phyloP scores from a whole-genome alignment of 1,140 invertebrate species.

The Neelides sp. region DNA sequence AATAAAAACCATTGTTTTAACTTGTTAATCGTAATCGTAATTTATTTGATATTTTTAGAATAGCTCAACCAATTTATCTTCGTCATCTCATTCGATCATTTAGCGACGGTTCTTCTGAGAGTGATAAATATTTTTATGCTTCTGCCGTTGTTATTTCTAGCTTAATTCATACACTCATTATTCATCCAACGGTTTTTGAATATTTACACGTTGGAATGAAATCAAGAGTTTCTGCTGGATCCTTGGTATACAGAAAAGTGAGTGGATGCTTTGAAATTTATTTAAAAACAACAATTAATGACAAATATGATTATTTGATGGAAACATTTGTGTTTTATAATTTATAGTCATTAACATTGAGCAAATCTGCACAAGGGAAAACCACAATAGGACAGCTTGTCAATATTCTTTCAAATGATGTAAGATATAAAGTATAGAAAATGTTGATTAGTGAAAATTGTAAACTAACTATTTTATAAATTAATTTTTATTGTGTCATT shows the following conservation, averaged over 20 bases:
- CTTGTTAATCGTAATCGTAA: neutral
- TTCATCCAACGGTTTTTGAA: slow-evolving; percentile 24
- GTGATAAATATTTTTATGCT: slow-evolving; percentile 19
- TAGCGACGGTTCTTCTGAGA: neutral
- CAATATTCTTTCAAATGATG: slow-evolving; percentile 43
- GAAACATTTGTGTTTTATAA: neutral
- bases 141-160: slow-evolving; percentile 19
- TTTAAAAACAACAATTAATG: neutral
- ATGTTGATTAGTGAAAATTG: neutral
- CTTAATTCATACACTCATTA: slow-evolving; percentile 13
- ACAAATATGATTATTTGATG: neutral
- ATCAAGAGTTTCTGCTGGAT: slow-evolving; percentile 60
- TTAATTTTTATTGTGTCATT: too few species aligned
- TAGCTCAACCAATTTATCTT: slow-evolving; percentile 18
- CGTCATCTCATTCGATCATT: slow-evolving; percentile 19
- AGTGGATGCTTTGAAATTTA: neutral
- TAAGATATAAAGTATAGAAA: slow-evolving; percentile 25
- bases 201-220: slow-evolving; percentile 58
- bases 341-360: slow-evolving; percentile 21
- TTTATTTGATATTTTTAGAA: slow-evolving; percentile 10
- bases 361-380: slow-evolving; percentile 36
- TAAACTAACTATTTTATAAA: neutral
- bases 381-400: slow-evolving; percentile 45
- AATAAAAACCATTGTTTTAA: neutral
- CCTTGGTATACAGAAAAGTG: slow-evolving; percentile 71